Evolutionary conservation across 1,140 invertebrate species (phyloP).

Genomic region (Lasaia peninsularis): DNA sequence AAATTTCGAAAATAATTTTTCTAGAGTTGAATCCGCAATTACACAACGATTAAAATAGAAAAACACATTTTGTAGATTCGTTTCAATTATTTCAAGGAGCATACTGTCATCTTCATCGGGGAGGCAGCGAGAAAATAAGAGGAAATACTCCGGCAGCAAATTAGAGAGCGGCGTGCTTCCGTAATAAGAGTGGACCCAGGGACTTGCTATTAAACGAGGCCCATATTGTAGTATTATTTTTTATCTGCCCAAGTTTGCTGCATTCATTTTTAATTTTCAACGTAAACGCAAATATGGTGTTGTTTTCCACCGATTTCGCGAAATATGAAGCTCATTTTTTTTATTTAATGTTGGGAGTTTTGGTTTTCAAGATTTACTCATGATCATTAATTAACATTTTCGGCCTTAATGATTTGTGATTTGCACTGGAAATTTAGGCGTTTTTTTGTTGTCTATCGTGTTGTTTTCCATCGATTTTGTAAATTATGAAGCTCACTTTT

Average conservation of each 20-base stretch:
- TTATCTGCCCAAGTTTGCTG: slow-evolving; percentile 26
- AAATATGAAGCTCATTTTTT: not conserved
- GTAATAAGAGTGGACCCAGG: slow-evolving; percentile 50
- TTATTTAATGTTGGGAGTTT: no score
- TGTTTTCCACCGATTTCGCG: not conserved
- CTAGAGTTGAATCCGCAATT: not conserved
- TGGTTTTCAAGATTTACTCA: no score
- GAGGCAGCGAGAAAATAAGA: slow-evolving; percentile 48
- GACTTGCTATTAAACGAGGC: slow-evolving; percentile 39
- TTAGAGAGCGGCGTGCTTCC: slow-evolving; percentile 44
- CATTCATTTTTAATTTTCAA: slow-evolving; percentile 10
- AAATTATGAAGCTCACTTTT: no score
- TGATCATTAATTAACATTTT: no score
- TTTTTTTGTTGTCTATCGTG: no score
- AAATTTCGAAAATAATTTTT: not conserved
- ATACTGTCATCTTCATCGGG: slow-evolving; percentile 30
- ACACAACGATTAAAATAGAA: slow-evolving; percentile 2
- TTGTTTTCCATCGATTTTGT: no score
- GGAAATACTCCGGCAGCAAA: slow-evolving; percentile 50
- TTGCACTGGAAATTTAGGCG: no score
- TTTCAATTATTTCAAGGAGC: slow-evolving; percentile 21
- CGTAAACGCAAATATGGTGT: not conserved
- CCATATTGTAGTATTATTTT: slow-evolving; percentile 57
- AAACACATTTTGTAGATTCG: slow-evolving; percentile 15
- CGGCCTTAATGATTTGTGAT: no score